phyloP scores from a whole-genome alignment of 2,888 invertebrate genomes.

The Branchipolynoe longqiensis region DNA sequence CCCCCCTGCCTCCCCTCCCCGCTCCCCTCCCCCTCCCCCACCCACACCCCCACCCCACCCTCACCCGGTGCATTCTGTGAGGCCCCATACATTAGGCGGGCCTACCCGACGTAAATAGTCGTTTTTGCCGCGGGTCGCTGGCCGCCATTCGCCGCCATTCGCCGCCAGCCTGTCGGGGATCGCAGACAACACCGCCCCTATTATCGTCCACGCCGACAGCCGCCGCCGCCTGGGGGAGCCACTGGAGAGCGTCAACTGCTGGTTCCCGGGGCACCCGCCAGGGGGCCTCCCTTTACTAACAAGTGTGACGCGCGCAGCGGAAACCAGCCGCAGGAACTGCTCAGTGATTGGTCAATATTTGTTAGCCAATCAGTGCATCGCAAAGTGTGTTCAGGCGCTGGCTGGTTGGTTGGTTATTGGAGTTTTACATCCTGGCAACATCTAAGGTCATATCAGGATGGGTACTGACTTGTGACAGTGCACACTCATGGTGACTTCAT shows the following conservation, averaged over 20 bases:
- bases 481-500: too few relatives aligned
- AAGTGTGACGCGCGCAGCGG: too few relatives aligned
- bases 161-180: constrained; percentile 40
- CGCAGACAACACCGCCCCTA: constrained; percentile 40
- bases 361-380: too few relatives aligned
- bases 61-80: background rate
- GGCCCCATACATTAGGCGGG: constrained; percentile 12
- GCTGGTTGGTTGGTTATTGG: too few relatives aligned
- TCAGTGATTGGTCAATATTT: too few relatives aligned
- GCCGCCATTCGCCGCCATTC: background rate
- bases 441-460: too few relatives aligned
- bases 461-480: too few relatives aligned
- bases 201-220: constrained; percentile 52
- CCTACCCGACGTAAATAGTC: constrained; percentile 18
- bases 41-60: background rate
- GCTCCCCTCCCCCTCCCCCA: background rate
- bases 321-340: too few relatives aligned
- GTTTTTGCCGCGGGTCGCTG: constrained; percentile 30
- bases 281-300: too few relatives aligned
- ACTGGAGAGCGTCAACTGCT: constrained; percentile 45
- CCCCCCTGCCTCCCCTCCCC: background rate
- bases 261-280: background rate
- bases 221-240: constrained; percentile 29
- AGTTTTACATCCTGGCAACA: too few relatives aligned
- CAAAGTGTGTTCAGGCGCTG: too few relatives aligned